These are phyloP conservation scores for Callyntrura guangdongensis DNA, from an alignment of 2,888 invertebrate species.

Conservation along the genomic window DNA sequence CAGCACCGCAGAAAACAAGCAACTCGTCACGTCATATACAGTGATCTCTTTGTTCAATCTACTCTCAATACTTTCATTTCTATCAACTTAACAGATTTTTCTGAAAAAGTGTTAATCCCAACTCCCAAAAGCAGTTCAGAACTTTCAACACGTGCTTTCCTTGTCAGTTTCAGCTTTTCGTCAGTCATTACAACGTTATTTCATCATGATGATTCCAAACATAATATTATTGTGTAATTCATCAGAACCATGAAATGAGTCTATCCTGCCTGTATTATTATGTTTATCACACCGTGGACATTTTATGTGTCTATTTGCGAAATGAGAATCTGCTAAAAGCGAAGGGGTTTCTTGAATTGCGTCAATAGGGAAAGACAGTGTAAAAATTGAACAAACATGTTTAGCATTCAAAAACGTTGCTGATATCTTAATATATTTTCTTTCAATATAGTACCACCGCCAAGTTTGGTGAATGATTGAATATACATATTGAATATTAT, in stretches of 20 bases:
- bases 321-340: constrained; percentile 4
- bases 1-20: too few relatives aligned
- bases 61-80: too few relatives aligned
- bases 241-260: not conserved
- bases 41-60: too few relatives aligned
- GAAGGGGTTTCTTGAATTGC: not conserved
- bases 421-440: not conserved
- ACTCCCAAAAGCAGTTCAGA: not conserved
- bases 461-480: not conserved
- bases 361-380: not conserved
- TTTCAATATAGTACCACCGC: too few relatives aligned
- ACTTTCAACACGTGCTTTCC: not conserved
- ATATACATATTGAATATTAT: not conserved
- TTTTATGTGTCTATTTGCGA: not conserved
- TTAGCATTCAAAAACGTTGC: not conserved
- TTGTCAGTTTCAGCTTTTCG: not conserved
- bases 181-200: constrained; percentile 13
- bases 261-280: not conserved
- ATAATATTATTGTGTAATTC: constrained; percentile 17
- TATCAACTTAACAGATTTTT: too few relatives aligned
- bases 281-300: not conserved
- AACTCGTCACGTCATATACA: too few relatives aligned
- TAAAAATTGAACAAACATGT: too few relatives aligned
- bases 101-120: not conserved
- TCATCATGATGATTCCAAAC: constrained; percentile 6